Evolutionary conservation across 1,140 invertebrate species (phyloP).

Genomic region (Cydia strobilella): DNA sequence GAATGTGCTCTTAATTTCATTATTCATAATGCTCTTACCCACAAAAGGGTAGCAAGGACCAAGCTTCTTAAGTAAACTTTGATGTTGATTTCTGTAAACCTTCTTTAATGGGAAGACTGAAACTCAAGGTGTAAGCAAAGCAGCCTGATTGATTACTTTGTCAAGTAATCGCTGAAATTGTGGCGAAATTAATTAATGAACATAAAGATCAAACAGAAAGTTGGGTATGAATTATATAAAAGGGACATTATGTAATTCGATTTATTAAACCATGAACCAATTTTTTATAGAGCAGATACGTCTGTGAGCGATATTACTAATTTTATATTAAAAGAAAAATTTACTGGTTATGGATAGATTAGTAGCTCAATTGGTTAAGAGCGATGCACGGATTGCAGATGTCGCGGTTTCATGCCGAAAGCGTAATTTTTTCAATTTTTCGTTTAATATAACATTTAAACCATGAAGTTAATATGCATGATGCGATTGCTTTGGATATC

Average conservation of each 20-base stretch:
- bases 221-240: neutral
- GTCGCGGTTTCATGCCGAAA: no score
- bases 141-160: neutral
- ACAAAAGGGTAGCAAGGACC: neutral
- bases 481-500: no score
- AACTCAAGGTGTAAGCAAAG: slow-evolving; percentile 8
- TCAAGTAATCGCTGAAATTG: neutral
- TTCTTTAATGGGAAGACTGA: neutral
- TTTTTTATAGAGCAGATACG: no score
- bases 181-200: neutral
- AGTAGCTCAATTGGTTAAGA: no score
- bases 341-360: no score
- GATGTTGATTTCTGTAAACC: neutral
- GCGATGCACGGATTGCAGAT: no score
- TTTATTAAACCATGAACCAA: no score
- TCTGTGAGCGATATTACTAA: no score
- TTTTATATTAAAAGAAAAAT: no score
- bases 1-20: neutral
- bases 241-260: neutral
- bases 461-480: no score
- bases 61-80: neutral
- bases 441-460: no score
- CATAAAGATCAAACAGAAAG: neutral
- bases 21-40: neutral
- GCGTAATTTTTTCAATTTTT: no score